These are phyloP conservation scores for Eurypyga helias DNA, from an alignment of 2,113 vertebrate species.

Conservation along the genomic window DNA sequence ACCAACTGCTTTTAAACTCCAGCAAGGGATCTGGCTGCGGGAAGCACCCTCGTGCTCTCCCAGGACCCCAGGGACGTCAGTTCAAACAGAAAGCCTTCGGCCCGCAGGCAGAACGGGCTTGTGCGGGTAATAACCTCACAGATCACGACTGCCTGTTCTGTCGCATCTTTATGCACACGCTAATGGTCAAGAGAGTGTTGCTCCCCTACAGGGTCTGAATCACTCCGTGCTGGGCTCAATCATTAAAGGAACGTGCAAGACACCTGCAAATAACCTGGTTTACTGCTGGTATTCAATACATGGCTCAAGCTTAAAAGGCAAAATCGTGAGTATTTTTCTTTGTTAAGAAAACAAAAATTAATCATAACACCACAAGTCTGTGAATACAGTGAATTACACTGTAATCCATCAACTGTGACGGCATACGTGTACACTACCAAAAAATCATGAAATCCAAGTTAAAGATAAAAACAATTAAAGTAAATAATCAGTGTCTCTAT, in stretches of 20 bases:
- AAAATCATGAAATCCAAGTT: background rate
- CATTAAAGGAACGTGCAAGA: background rate
- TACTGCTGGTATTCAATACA: background rate
- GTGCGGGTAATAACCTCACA: background rate
- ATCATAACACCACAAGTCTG: background rate
- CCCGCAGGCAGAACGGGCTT: accelerated
- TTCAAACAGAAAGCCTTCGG: background rate
- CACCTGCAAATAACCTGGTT: background rate
- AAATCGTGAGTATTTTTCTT: background rate
- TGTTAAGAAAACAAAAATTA: background rate
- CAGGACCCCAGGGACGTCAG: background rate
- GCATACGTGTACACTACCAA: background rate
- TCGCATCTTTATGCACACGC: accelerated
- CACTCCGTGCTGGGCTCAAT: accelerated
- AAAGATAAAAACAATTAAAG: background rate
- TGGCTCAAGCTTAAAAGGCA: background rate
- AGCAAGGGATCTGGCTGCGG: background rate
- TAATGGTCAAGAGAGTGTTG: background rate
- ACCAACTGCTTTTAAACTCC: background rate
- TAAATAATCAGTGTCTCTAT: background rate
- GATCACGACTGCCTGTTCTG: background rate
- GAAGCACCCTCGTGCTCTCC: background rate
- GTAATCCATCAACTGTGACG: background rate
- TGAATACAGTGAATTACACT: background rate
- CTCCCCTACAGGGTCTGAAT: background rate